These are phyloP conservation scores for Hirudinaria manillensis DNA, from an alignment of 2,888 invertebrate species.

Conservation along the genomic window DNA sequence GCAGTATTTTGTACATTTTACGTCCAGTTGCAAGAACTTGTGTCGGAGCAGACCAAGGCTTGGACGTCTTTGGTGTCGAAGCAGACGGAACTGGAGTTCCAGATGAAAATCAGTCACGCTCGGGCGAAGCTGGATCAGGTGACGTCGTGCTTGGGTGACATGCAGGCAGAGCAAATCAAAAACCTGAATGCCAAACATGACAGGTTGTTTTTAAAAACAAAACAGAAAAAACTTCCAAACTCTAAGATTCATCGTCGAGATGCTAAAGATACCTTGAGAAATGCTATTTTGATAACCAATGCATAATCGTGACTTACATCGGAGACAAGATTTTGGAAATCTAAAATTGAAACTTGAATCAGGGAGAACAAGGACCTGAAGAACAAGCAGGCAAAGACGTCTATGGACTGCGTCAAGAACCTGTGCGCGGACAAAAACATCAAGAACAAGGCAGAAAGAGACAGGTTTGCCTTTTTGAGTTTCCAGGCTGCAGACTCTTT, in stretches of 20 bases:
- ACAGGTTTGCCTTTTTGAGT: constrained; percentile 56
- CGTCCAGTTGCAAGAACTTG: constrained; percentile 60
- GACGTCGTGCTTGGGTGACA: constrained; percentile 80
- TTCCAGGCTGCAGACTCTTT: too few relatives aligned
- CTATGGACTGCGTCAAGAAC: constrained; percentile 92
- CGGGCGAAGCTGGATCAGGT: constrained; percentile 81
- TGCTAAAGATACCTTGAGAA: too few relatives aligned
- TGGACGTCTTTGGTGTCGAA: constrained; percentile 85
- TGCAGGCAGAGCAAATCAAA: constrained; percentile 71
- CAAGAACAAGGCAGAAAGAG: constrained; percentile 91
- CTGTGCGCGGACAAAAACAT: constrained; percentile 91
- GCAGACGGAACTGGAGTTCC: constrained; percentile 74
- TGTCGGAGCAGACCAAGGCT: constrained; percentile 83
- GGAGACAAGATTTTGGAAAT: too few relatives aligned
- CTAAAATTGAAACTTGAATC: too few relatives aligned
- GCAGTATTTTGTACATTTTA: too few relatives aligned
- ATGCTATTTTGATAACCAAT: too few relatives aligned
- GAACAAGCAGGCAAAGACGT: constrained; percentile 84
- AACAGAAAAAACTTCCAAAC: neutral
- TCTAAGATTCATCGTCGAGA: too few relatives aligned
- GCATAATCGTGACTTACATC: too few relatives aligned
- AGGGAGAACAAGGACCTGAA: constrained; percentile 94
- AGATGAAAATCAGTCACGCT: constrained; percentile 65
- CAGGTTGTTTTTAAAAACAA: constrained; percentile 56
- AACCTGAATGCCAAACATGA: constrained; percentile 83